These are phyloP conservation scores for Drosophila jambulina DNA, from an alignment of 1,140 invertebrate species.

Conservation along the genomic window DNA sequence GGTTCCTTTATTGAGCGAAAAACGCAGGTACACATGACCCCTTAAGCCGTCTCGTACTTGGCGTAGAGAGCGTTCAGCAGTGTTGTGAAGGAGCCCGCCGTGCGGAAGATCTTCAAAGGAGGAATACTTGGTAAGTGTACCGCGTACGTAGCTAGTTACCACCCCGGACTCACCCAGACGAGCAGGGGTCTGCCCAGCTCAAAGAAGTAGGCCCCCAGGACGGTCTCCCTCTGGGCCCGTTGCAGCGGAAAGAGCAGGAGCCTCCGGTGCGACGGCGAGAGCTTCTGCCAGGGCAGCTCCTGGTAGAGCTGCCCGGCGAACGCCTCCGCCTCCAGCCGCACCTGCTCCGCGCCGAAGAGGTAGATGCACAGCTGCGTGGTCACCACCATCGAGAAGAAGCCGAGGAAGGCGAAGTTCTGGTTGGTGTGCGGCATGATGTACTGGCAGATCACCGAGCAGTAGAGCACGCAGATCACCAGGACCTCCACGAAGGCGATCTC, in stretches of 20 bases:
- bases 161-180: conserved; percentile 51
- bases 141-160: too few species aligned
- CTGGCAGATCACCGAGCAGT: conserved; percentile 63
- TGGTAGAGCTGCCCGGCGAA: conserved; percentile 46
- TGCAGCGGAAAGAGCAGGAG: conserved; percentile 51
- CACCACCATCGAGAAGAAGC: conserved; percentile 67
- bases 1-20: background rate
- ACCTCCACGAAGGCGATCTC: conserved; percentile 63
- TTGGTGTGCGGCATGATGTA: conserved; percentile 63
- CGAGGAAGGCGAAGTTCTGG: conserved; percentile 62
- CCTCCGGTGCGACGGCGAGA: conserved; percentile 15
- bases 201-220: conserved; percentile 56
- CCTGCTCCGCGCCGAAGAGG: conserved; percentile 55
- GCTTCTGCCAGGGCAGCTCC: conserved; percentile 47
- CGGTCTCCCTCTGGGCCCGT: conserved; percentile 42
- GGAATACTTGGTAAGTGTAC: background rate
- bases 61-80: conserved; percentile 54
- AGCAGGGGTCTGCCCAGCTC: conserved; percentile 49
- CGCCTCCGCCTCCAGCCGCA: conserved; percentile 50
- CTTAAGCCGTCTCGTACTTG: conserved; percentile 43
- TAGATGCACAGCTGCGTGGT: conserved; percentile 66
- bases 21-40: too few species aligned
- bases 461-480: conserved; percentile 56
- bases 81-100: conserved; percentile 60
- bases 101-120: conserved; percentile 49